Evolutionary conservation across 2,888 invertebrate genomes (phyloP), one percentile per base, ranked within the genome.

Genomic region (Nymphalis polychloros): DNA sequence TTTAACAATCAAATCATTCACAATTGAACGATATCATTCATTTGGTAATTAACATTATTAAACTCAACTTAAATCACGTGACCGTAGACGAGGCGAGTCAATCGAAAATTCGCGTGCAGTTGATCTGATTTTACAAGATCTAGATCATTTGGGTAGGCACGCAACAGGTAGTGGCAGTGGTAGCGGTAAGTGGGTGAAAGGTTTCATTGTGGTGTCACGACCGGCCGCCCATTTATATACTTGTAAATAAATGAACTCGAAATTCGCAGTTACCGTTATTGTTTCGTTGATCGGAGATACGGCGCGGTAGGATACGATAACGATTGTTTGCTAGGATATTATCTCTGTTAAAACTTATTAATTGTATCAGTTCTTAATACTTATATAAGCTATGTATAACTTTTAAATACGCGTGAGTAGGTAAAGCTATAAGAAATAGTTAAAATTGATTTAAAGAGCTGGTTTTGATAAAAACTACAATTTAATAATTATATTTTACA

Each of bases 181-280:
- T 71, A 74, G 75, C 72, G 68, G 74, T 75, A 75, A 76, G 73
- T 74, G 76, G 78, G 78, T 78, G 78, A 78, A 78, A 78, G 77
- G 78, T 75, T 73, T 77, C 77, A 77, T 78, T 78, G 78, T 77
- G 72, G 77, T 78, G 77, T 77, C 77, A 77, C 73, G 75, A 76
- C 74, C 73, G 67, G 69, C 71, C 70, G 73, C 68, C 68, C 71
- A 72, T 72, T 49, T 73, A 75, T 76, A 75, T 73, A 72, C 68
- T 68, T 66, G 68, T 70, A 66, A 57, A 69, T 68, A 47, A 74
- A 71, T 70, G 70, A 72, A 71, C 71, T 61, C 67, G 61, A 72
- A 74, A 71, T 72, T 71, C 70, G 41, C 59, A 41, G 66, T 69
- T 66, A 72, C 69, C 70, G 70, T 75, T 72, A 75, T 69, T 70